Conservation (phyloP, 2,888 invertebrate species). For the Sylvicola fuscatus region DNA sequence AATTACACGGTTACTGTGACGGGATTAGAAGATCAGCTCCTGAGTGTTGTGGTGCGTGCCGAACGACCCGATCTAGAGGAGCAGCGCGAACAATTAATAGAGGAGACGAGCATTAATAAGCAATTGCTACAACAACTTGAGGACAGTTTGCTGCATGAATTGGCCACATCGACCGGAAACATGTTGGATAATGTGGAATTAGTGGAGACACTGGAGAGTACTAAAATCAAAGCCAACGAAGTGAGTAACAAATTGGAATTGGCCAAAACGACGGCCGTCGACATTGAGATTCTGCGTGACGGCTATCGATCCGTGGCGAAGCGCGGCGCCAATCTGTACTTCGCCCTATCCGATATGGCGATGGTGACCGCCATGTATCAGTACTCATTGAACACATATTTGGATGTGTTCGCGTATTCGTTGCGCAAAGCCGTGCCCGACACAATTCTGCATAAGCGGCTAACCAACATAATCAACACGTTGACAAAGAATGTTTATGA, state of each 20-base stretch:
- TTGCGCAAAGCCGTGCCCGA: constrained; percentile 67
- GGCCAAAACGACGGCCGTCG: constrained; percentile 51
- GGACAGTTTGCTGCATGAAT: constrained; percentile 62
- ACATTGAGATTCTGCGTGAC: constrained; percentile 66
- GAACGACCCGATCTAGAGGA: constrained; percentile 78
- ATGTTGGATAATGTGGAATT: constrained; percentile 84
- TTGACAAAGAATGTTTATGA: constrained; percentile 76
- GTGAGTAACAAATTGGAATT: constrained; percentile 60
- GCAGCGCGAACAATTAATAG: constrained; percentile 60
- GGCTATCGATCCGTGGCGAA: constrained; percentile 71
- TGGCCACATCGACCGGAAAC: constrained; percentile 73
- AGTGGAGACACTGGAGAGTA: constrained; percentile 68
- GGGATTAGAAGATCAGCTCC: constrained; percentile 74
- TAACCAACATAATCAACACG: constrained; percentile 63
- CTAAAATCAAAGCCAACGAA: constrained; percentile 69
- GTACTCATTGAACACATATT: constrained; percentile 66
- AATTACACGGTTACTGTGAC: constrained; percentile 78
- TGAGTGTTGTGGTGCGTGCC: constrained; percentile 73
- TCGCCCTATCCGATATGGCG: constrained; percentile 78
- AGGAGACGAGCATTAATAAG: constrained; percentile 72
- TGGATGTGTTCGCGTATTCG: constrained; percentile 66
- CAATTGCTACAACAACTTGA: constrained; percentile 64
- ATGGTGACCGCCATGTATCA: constrained; percentile 82
- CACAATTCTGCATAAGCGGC: constrained; percentile 46
- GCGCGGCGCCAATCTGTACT: constrained; percentile 76